Evolutionary conservation across 2,888 invertebrate species (phyloP), one percentile per base, ranked within the genome.

Genomic region (Fragum fragum): DNA sequence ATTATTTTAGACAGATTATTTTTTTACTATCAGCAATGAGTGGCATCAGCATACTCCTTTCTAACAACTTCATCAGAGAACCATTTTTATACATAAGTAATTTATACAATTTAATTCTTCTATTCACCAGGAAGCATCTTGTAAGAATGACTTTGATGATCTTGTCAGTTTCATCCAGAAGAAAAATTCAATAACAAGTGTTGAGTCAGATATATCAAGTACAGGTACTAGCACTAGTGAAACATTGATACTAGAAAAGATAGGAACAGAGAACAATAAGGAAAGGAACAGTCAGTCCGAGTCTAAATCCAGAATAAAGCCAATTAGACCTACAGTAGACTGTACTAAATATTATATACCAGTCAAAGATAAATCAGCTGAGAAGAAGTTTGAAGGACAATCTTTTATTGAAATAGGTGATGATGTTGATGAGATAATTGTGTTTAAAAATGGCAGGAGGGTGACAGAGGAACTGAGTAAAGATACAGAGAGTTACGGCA

Each of bases 301-400:
- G n/a, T 9, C 23, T 9, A 36, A 32, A 63, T 18, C 2, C 2
- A 63, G 16, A 21, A 9, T 18, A 21, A 42, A 23, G 1, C 66
- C 39, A 23, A 26, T 42, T 1, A 66, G 66, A 42, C 66, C 66
- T 23, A n/a, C 26, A 1, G 42, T 66, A 0, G 66, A 66, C 26
- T 66, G 39, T 42, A 42, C 66, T 23, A 66, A 66, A 26, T 66
- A 42, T 66, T 66, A 66, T 36, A 47, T 47, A 47, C 16, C 47
- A 47, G n/a, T 16, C 14, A 66, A 26, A 66, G 26, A 39, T 23
- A 21, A 18, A 11, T 9, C 16, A 9, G 32, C 28, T 9, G 42
- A 66, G 16, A 63, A 63, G 36, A 66, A n/a, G 23, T 66, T 66
- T 42, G 42, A 21, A 3, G 66, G 66, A 42, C 42, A 66, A 26